These are phyloP conservation scores for Camponotus vicinus DNA, from an alignment of 1,140 invertebrate genomes.

Conservation along the genomic window DNA sequence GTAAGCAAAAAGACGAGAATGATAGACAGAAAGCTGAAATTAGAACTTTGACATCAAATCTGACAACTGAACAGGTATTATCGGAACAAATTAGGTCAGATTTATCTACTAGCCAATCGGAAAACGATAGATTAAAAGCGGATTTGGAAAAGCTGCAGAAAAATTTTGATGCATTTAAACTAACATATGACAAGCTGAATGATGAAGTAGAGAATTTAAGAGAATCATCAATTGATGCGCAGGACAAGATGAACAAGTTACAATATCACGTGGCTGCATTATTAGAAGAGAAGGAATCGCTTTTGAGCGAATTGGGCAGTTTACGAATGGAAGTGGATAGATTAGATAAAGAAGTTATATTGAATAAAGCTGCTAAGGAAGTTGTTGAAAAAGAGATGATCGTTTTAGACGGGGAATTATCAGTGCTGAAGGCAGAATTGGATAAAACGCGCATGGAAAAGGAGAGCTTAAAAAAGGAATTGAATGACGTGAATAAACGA, in stretches of 20 bases:
- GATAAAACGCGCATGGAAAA: slow-evolving; percentile 61
- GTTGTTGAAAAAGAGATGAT: slow-evolving; percentile 44
- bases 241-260: slow-evolving; percentile 43
- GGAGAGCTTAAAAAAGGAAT: slow-evolving; percentile 45
- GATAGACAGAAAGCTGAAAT: slow-evolving; percentile 65
- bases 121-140: slow-evolving; percentile 58
- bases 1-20: slow-evolving; percentile 55
- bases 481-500: slow-evolving; percentile 32
- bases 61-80: slow-evolving; percentile 42
- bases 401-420: slow-evolving; percentile 63
- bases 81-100: slow-evolving; percentile 50
- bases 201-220: slow-evolving; percentile 15
- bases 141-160: slow-evolving; percentile 45
- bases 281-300: slow-evolving; percentile 62
- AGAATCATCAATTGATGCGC: slow-evolving; percentile 20
- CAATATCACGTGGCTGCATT: slow-evolving; percentile 38
- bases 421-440: slow-evolving; percentile 55
- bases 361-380: slow-evolving; percentile 57
- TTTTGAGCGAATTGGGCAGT: slow-evolving; percentile 63
- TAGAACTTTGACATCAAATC: slow-evolving; percentile 42
- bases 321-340: slow-evolving; percentile 58
- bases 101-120: slow-evolving; percentile 42
- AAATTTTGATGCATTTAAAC: slow-evolving; percentile 37
- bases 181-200: slow-evolving; percentile 32
- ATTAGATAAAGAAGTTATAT: slow-evolving; percentile 52